Evolutionary conservation across 1,140 invertebrate genomes (phyloP).

Genomic region (Halictus rubicundus): DNA sequence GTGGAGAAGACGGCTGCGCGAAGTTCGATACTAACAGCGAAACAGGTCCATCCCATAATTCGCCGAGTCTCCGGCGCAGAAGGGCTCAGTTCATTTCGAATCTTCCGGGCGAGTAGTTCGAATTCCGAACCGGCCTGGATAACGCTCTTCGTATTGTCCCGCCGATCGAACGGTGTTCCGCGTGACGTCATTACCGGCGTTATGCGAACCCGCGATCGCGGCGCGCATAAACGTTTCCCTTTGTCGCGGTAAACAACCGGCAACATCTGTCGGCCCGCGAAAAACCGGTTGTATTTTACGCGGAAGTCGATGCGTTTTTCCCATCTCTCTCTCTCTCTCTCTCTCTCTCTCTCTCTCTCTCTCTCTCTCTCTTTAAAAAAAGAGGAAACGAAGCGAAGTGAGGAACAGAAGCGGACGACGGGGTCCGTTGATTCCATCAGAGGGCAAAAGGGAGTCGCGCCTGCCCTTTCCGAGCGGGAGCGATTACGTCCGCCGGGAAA

Average conservation of each 20-base stretch:
- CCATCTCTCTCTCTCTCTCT: no score
- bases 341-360: constrained; percentile 5
- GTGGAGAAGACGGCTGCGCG: neutral
- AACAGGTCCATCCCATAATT: neutral
- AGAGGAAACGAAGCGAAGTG: neutral
- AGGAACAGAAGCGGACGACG: neutral
- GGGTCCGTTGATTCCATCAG: constrained; percentile 39
- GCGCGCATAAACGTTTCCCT: neutral
- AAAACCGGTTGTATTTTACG: constrained; percentile 7
- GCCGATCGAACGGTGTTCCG: neutral
- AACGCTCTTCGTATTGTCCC: neutral
- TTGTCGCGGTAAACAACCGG: constrained; percentile 13
- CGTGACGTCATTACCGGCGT: neutral
- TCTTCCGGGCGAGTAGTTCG: neutral
- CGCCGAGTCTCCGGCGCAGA: neutral
- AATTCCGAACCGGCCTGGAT: neutral
- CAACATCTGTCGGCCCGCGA: constrained; percentile 9
- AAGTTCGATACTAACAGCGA: neutral
- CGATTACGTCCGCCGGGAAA: constrained; percentile 58
- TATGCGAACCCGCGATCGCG: neutral
- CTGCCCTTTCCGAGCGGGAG: constrained; percentile 41
- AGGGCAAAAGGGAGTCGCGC: constrained; percentile 41
- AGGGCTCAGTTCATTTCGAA: neutral
- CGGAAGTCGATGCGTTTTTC: constrained; percentile 8
- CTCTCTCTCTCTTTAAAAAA: neutral